Evolutionary conservation across 2,888 invertebrate genomes (phyloP).

Genomic region (Rhamphomyia laevipes): DNA sequence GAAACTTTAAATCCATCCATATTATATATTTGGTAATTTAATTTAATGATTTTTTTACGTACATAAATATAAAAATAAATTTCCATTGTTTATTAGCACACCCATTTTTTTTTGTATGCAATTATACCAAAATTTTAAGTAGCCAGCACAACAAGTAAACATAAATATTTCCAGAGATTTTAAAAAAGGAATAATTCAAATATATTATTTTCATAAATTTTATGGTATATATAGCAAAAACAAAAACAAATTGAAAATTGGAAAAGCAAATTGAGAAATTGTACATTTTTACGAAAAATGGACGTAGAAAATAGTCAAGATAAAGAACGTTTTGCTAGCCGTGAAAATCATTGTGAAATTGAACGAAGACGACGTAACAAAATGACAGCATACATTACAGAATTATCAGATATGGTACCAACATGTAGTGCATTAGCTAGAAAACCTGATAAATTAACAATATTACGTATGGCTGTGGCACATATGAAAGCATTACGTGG

Average conservation of each 20-base stretch:
- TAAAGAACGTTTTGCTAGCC: conserved; percentile 92
- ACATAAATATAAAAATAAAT: too few species aligned
- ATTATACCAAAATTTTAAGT: too few species aligned
- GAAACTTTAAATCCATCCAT: too few species aligned
- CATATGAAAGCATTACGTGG: conserved; percentile 98
- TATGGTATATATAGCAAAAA: not conserved
- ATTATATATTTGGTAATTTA: too few species aligned
- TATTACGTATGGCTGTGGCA: conserved; percentile 97
- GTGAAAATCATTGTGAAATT: conserved; percentile 98
- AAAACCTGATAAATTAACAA: conserved; percentile 98
- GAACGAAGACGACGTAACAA: conserved; percentile 96
- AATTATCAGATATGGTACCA: conserved; percentile 99
- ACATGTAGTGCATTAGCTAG: conserved; percentile 95
- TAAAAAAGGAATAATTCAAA: not conserved
- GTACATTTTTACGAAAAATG: conserved; percentile 45
- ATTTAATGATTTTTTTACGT: too few species aligned
- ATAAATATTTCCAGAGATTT: not conserved
- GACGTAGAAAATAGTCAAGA: conserved; percentile 92
- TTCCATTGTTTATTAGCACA: too few species aligned
- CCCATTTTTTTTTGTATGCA: too few species aligned
- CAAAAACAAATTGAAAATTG: not conserved
- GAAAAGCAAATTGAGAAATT: not conserved
- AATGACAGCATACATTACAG: conserved; percentile 99
- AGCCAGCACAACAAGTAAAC: not conserved
- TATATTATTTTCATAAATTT: too few species aligned